Evolutionary conservation across 2,888 invertebrate species (phyloP), one percentile per base, ranked within the genome.

Genomic region (Drosophila diplacantha): DNA sequence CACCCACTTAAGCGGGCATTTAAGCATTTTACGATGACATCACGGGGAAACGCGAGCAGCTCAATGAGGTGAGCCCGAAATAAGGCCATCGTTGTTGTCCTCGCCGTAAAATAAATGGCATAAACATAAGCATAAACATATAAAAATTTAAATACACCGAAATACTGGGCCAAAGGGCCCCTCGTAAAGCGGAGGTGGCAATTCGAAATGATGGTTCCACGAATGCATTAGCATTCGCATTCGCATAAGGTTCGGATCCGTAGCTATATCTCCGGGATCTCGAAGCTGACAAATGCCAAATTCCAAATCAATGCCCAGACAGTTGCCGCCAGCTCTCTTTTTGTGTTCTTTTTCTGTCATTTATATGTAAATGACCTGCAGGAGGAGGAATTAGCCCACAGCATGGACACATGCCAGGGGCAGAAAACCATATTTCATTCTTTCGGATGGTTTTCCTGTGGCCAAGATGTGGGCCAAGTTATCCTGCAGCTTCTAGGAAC

Each of bases 331-430:
- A 20, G 53, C 26, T 50, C 38, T 69, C 29, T 20, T 37, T 54
- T 49, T 31, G 8, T 49, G 29, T 44, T 16, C 8, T 37, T 39
- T 37, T 68, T 64, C 55, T 63, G 65, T 76, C 82, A 79, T 79
- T 82, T 79, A 83, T 79, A 79, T 79, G 78, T 71, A 83, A 79
- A 79, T 79, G 71, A 69, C 60, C 65, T 20, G 63, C 32, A 31
- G 34, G 53, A 32, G 22, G 22, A 22, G 47, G 56, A 68, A 71
- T 64, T 71, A 68, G 71, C 51, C 51, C 49, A 65, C 51, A 68
- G 50, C 41, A 41, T 41, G 54, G 49, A 64, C 54, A 64, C 37
- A 54, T 38, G 64, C 69, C 69, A 56, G 53, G 63, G 55, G 16
- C 35, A 53, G 43, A 64, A 67, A 67, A 68, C 72, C 81, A 83